Evolutionary conservation across 1,140 invertebrate genomes (phyloP).

Genomic region (Platyura marginata): DNA sequence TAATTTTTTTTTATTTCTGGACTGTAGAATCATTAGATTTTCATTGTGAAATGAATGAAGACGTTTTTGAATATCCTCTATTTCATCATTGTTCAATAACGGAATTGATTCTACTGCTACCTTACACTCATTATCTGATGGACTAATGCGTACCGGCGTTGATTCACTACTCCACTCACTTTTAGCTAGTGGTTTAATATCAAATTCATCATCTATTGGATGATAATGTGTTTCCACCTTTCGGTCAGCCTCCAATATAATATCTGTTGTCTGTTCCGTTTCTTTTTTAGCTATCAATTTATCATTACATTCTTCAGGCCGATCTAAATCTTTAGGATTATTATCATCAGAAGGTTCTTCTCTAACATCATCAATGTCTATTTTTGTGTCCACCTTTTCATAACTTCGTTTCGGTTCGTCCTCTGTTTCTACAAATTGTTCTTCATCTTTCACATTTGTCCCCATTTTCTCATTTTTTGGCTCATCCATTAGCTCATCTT

Average conservation of each 20-base stretch:
- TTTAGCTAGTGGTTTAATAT: slow-evolving; percentile 1
- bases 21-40: slow-evolving; percentile 35
- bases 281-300: no score
- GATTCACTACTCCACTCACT: no score
- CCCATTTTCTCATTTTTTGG: neutral
- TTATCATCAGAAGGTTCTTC: slow-evolving; percentile 19
- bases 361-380: slow-evolving; percentile 21
- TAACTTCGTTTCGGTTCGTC: slow-evolving; percentile 14
- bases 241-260: slow-evolving; percentile 9
- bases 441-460: neutral
- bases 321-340: no score
- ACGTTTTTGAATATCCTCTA: slow-evolving; percentile 36
- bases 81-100: slow-evolving; percentile 26
- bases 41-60: slow-evolving; percentile 36
- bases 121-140: no score
- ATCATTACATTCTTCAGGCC: no score
- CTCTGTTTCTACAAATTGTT: neutral
- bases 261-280: no score
- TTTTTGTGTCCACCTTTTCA: slow-evolving; percentile 18
- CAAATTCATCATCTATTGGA: slow-evolving; percentile 4
- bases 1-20: slow-evolving; percentile 32
- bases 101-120: neutral
- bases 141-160: no score
- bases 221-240: slow-evolving; percentile 22
- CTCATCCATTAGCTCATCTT: neutral